Evolutionary conservation across 1,140 invertebrate species (phyloP), one percentile per base, ranked within the genome.

Genomic region (Pseudomyrmex concolor): DNA sequence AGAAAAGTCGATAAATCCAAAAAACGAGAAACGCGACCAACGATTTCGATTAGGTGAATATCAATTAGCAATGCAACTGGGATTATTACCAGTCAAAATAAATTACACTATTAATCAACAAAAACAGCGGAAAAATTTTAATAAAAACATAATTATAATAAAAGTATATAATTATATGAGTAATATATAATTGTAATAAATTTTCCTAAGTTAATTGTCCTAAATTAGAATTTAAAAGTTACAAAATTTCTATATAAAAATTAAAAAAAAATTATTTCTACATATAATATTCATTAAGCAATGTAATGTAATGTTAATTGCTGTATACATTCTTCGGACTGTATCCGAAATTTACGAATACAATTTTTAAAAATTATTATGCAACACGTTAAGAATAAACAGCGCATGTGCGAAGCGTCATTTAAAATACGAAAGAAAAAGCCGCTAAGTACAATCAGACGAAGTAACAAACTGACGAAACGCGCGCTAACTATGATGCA

Each of bases 61-160:
- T 50, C 25, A 25, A 13, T 50, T 25, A 25, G 1, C 22, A 55
- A 57, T 59, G n/a, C 13, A 60, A 72, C 12, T 45, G 43, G 15
- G 25, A 80, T 71, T 59, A 48, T 19, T 19, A 45, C 17, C 2
- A 59, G 34, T 34, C 51, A 55, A 59, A 60, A 60, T 71, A 48
- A 15, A 15, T 70, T 71, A 13, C 50, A 45, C 25, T 13, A 15
- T 67, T 8, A n/a, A 62, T 67, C 8, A n/a, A 62, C 19, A 13
- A 15, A 74, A 50, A 22, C 10, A 17, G 43, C 8, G 13, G 19
- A 15, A 57, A 17, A 12, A 68, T 0, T 22, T 13, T 54, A 55
- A 73, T 59, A 22, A 19, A 57, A 72, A 72, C 34, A 34, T 7
- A 34, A 34, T 34, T 34, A 34, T 34, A 34, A 34, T 7, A 7